Percentiles rank a stretch among this genome's conserved stretches.
phyloP scores from a whole-genome alignment of 1,140 invertebrate species.

The Panagrolaimus sp. region DNA sequence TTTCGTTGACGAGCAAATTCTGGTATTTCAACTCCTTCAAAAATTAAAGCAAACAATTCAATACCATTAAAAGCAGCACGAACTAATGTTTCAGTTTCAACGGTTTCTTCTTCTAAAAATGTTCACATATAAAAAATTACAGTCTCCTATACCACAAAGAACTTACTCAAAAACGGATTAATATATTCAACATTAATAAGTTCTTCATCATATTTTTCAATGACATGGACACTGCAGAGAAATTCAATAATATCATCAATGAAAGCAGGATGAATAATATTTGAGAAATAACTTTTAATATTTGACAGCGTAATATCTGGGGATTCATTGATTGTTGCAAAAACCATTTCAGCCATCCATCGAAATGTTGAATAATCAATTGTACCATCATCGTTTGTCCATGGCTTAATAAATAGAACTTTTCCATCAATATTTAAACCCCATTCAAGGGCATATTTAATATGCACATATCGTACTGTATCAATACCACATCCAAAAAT shows the following conservation, averaged over 20 bases:
- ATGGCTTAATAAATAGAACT: conserved; percentile 4
- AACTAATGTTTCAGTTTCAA: not conserved
- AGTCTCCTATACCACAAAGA: not conserved
- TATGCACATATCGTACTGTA: not conserved
- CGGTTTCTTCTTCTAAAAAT: not conserved
- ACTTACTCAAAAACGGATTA: not conserved
- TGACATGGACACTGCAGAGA: not conserved
- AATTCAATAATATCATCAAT: not conserved
- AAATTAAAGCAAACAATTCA: conserved; percentile 1
- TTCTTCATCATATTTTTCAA: not conserved
- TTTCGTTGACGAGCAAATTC: not conserved
- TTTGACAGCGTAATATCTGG: not conserved
- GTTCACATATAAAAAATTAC: not conserved
- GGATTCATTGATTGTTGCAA: not conserved
- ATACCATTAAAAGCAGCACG: not conserved
- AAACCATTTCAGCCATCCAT: conserved; percentile 15
- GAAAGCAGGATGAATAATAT: not conserved
- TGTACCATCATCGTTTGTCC: not conserved
- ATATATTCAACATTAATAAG: not conserved
- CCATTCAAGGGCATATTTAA: not conserved
- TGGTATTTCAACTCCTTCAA: not conserved
- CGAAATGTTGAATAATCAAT: not conserved
- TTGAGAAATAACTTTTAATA: not conserved
- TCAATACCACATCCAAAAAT: conserved; percentile 9
- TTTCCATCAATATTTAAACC: not conserved